These are phyloP conservation scores for Microctonus brassicae DNA, from an alignment of 2,888 invertebrate genomes.

Conservation along the genomic window DNA sequence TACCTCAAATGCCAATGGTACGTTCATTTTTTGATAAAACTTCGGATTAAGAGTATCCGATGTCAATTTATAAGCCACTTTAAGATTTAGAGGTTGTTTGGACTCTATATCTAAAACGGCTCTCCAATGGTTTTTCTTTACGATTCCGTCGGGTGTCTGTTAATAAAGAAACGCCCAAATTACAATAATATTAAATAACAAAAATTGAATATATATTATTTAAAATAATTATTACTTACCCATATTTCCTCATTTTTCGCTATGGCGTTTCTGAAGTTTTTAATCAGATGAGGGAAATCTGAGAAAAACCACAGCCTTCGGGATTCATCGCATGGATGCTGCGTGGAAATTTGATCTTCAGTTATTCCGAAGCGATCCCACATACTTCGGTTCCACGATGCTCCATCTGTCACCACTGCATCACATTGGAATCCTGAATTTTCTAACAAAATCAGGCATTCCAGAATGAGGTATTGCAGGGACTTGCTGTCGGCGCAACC, in stretches of 20 bases:
- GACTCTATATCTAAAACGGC: conserved; percentile 33
- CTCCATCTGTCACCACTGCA: too few relatives aligned
- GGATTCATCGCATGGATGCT: conserved; percentile 41
- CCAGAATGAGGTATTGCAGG: too few relatives aligned
- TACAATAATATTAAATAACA: neutral
- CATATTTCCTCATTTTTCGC: conserved; percentile 32
- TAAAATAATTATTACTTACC: too few relatives aligned
- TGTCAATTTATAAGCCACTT: conserved; percentile 8
- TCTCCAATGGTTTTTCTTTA: conserved; percentile 41
- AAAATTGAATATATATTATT: neutral
- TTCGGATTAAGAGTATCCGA: too few relatives aligned
- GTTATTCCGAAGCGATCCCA: too few relatives aligned
- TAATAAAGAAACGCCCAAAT: neutral
- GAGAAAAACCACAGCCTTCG: conserved; percentile 49
- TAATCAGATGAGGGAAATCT: conserved; percentile 51
- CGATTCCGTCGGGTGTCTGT: conserved; percentile 44
- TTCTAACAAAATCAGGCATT: too few relatives aligned
- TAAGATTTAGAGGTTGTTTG: conserved; percentile 18
- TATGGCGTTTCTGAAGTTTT: conserved; percentile 47
- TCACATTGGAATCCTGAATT: too few relatives aligned
- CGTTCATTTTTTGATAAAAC: too few relatives aligned
- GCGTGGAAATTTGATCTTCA: conserved; percentile 43
- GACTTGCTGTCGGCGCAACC: too few relatives aligned
- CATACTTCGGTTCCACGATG: too few relatives aligned
- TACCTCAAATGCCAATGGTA: too few relatives aligned